A percentile compares a stretch with the other conserved stretches of the same genome.
Conservation (phyloP, 92 coral and sea anemone genomes). For the Blastomussa wellsi region DNA sequence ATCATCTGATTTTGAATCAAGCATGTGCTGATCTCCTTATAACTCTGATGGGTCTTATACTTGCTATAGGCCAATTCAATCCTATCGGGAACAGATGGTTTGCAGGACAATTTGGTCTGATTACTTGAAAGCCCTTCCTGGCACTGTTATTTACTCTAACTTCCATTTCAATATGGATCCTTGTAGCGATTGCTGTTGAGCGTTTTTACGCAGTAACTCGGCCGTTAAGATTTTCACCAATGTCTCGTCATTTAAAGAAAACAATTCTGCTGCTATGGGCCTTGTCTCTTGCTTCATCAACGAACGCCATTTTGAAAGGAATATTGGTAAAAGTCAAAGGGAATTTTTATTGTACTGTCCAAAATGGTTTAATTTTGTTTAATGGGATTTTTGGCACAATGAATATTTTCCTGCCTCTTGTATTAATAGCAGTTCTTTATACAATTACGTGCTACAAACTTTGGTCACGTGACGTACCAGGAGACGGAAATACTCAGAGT, state of each 20-base stretch:
- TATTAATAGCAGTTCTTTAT: neutral
- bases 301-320: neutral
- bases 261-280: neutral
- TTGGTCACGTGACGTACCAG: slow-evolving; percentile 32
- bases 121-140: neutral
- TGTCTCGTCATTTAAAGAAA: slow-evolving; percentile 3
- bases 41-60: too few relatives aligned
- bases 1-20: neutral
- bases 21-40: neutral
- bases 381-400: neutral
- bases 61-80: too few relatives aligned
- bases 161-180: slow-evolving; percentile 18
- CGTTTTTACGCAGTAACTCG: slow-evolving; percentile 15
- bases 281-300: neutral
- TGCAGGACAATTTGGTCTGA: neutral
- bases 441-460: neutral
- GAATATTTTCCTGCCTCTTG: neutral
- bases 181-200: slow-evolving; percentile 7
- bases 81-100: neutral
- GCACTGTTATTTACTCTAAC: neutral
- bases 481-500: slow-evolving; percentile 27
- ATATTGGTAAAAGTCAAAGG: neutral
- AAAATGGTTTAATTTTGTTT: neutral
- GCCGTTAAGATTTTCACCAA: slow-evolving; percentile 6
- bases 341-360: neutral